These are phyloP conservation scores for Hepsetus odoe DNA, from an alignment of 2,113 vertebrate species.

Conservation along the genomic window DNA sequence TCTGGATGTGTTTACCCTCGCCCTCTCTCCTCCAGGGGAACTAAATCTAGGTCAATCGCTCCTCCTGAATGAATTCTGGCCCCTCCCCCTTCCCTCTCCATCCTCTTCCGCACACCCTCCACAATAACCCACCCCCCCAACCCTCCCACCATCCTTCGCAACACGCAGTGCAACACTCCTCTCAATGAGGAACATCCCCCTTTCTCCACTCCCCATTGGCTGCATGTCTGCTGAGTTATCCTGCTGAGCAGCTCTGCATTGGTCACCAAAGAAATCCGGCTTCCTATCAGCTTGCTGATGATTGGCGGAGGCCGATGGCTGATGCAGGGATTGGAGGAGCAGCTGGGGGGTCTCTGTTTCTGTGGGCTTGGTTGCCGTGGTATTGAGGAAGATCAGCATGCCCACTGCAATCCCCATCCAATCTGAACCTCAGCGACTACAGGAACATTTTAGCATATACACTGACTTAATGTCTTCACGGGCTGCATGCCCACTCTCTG, in stretches of 20 bases:
- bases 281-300: slow-evolving; percentile 13
- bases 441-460: slow-evolving; percentile 44
- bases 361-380: slow-evolving; percentile 81
- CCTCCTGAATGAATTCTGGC: slow-evolving; percentile 81
- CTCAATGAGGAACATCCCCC: slow-evolving; percentile 72
- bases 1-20: slow-evolving; percentile 74
- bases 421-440: slow-evolving; percentile 65
- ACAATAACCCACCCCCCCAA: slow-evolving; percentile 57
- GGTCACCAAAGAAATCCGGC: slow-evolving; percentile 27
- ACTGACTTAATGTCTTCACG: slow-evolving; percentile 8
- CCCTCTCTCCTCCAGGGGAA: slow-evolving; percentile 67
- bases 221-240: slow-evolving; percentile 15
- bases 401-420: slow-evolving; percentile 70
- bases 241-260: slow-evolving; percentile 20
- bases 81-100: slow-evolving; percentile 69
- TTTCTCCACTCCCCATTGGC: slow-evolving; percentile 56
- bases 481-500: no score
- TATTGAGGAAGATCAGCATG: slow-evolving; percentile 80
- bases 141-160: slow-evolving; percentile 63
- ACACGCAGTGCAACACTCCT: slow-evolving; percentile 65
- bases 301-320: slow-evolving; percentile 42
- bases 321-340: slow-evolving; percentile 65
- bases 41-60: slow-evolving; percentile 81
- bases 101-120: neutral
- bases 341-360: slow-evolving; percentile 76